Evolutionary conservation across 2,113 vertebrate genomes (phyloP), one percentile per base, ranked within the genome.

Genomic region (Dendropsophus ebraccatus): DNA sequence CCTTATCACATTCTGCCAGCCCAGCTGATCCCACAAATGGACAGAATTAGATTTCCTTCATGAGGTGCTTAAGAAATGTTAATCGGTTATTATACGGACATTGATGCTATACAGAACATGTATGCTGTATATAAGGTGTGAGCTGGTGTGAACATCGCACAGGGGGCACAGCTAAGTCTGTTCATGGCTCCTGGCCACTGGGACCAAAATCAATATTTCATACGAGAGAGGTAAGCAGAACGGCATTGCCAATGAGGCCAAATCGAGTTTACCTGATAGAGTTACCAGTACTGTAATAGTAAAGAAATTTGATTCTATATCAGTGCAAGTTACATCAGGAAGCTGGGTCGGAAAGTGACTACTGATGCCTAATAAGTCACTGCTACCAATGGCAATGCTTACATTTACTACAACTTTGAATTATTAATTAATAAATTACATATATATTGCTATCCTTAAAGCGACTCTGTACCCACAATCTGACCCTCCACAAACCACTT

Each of bases 1-100:
- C 45, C 60, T n/a, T 72, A 52, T 41, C 19, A 45, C 76, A 30
- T 80, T 37, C 75, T 52, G n/a, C 54, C 21, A 70, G 49, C 56
- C 62, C 84, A 80, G 84, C 47, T 73, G 75, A 52, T 86, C 12
- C 74, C 45, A 70, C 54, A 60, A 74, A 60, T 70, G 81, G 47
- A 32, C 47, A 73, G 74, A 74, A 74, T 41, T 28, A 11, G 13
- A 60, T 84, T 1, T 56, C 25, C 32, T 70, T 56, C 67, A 32
- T 41, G 17, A 5, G 30, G 11, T 12, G 50, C 32, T 21, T 23
- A 14, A 35, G 30, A 23, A 65, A 70, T 32, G 65, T 50, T 70
- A 72, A 72, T 72, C 54, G 16, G 23, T 58, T 37, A 58, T 32
- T 13, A 30, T 65, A 47, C 25, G 41, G 25, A 14, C 28, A 32